Percentiles rank a stretch among this genome's conserved stretches.
These are phyloP conservation scores for Microplitis mediator DNA, from an alignment of 1,140 invertebrate species.

Conservation along the genomic window DNA sequence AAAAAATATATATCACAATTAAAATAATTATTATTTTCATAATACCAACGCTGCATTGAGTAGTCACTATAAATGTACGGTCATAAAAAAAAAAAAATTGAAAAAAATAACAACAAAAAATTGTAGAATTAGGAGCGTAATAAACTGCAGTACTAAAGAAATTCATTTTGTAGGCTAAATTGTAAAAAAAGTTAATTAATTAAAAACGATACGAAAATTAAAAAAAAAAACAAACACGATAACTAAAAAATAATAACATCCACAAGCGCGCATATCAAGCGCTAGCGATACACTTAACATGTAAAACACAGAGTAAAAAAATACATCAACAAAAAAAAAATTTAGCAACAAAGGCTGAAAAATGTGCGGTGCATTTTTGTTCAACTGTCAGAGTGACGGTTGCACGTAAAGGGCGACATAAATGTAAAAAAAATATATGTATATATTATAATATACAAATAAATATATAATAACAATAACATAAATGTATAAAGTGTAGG, in stretches of 20 bases:
- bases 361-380: conserved; percentile 1
- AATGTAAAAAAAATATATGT: not conserved
- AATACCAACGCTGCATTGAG: not conserved
- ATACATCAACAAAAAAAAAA: not conserved
- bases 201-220: no score
- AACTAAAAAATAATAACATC: no score
- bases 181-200: no score
- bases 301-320: not conserved
- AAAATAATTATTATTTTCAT: not conserved
- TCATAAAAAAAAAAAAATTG: no score
- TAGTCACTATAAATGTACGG: no score
- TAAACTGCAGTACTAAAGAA: no score
- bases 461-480: conserved; percentile 22
- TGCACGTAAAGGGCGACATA: conserved; percentile 24
- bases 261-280: no score
- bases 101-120: no score
- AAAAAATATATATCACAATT: no score
- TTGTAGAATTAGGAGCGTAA: no score
- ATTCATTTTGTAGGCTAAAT: no score
- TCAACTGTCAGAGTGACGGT: conserved; percentile 28
- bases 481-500: conserved; percentile 8
- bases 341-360: not conserved
- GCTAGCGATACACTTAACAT: not conserved
- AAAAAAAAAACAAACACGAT: no score
- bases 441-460: conserved; percentile 31